Base-by-base conservation (phyloP, 2,113 vertebrate species). In the Gorilla gorilla region DNA sequence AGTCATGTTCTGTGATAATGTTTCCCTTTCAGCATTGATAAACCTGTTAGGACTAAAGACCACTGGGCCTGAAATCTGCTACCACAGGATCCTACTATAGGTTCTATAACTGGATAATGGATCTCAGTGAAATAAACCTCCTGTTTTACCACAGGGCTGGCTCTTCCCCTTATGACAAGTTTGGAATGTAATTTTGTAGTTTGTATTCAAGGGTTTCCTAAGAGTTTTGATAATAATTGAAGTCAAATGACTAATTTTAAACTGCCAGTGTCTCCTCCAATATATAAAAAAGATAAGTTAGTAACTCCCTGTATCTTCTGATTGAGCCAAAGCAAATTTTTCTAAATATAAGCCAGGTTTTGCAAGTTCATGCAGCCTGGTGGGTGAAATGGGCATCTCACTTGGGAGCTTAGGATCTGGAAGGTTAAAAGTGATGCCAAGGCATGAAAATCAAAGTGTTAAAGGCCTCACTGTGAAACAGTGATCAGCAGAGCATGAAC, bases 71-170 rank as follows among this genome's bases (percentile, higher is more conserved):
- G 0, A 25, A 20, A 32, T 25, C 14, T 80, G 61, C 68, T 78
- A 4, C 16, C 68, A 18, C 17, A 23, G 45, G 66, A 73, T 80
- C 61, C 68, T 84, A 8, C 17, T 75, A 38, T 9, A 30, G 55
- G 50, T 73, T 68, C 50, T 61, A 0, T 30, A 38, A 12, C 7
- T 35, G 18, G 8, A 11, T 35, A 35, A 9, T 13, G 25, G 8
- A 12, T 18, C 23, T 86, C 38, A 13, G 13, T 3, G 38, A 86
- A 82, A 40, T 57, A 35, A 35, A 35, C 18, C 38, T 32, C 25
- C 50, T 48, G 22, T 16, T 40, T 80, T 70, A 38, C 6, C 0
- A 0, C 1, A 23, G 22, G 2, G 30, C 50, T 1, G 0, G 4
- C 27, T 45, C 14, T 43, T 43, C 38, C 43, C 55, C 50, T 81